These are phyloP conservation scores for Falco columbarius DNA, from an alignment of 2,797 vertebrate genomes.

Conservation along the genomic window DNA sequence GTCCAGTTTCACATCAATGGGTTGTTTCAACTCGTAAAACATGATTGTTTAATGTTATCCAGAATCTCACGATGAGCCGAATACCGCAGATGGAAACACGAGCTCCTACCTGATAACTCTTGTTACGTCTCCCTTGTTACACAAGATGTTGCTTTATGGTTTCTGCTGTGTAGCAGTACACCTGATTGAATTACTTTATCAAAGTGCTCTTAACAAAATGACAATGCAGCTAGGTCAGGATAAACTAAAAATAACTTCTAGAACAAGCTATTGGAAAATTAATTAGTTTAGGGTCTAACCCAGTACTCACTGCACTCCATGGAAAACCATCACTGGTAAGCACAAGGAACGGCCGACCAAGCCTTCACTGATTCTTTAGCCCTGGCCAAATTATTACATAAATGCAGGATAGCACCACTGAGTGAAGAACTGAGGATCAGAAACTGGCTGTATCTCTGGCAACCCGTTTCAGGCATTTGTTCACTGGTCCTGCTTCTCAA, in stretches of 20 bases:
- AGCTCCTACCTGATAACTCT: not conserved
- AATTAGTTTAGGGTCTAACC: slow-evolving; percentile 51
- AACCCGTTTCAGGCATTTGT: not conserved
- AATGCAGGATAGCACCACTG: not conserved
- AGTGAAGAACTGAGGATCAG: not conserved
- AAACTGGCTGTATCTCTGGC: not conserved
- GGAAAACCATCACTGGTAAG: not conserved
- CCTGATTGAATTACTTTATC: not conserved
- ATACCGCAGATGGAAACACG: not conserved
- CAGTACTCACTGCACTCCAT: not conserved
- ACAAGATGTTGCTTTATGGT: not conserved
- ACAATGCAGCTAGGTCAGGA: slow-evolving; percentile 50
- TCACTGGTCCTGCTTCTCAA: not conserved
- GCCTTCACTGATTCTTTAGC: not conserved
- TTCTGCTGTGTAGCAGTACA: not conserved
- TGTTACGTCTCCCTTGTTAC: not conserved
- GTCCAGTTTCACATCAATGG: not conserved
- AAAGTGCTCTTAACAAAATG: slow-evolving; percentile 18
- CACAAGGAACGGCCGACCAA: not conserved
- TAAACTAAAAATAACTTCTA: slow-evolving; percentile 61
- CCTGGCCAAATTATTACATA: not conserved
- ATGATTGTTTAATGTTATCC: not conserved
- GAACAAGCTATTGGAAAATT: slow-evolving; percentile 38
- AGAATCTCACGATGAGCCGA: not conserved
- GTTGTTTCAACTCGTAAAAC: not conserved